Evolutionary conservation across 64 coral and sea anemone genomes (phyloP).

Genomic region (Trachythela sp.): DNA sequence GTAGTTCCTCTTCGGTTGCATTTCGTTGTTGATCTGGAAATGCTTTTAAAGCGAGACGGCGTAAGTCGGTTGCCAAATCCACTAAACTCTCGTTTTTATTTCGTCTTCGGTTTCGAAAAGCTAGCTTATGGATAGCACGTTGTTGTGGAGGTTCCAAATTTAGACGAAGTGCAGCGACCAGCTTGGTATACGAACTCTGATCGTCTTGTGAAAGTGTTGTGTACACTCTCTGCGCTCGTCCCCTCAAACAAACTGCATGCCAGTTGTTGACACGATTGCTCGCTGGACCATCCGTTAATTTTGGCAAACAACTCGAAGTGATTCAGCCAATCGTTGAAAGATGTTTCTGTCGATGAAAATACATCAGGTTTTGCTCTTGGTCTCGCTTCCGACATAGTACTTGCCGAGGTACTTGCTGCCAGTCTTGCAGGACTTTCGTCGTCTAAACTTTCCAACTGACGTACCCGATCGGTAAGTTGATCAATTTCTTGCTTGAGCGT

Average conservation of each 20-base stretch:
- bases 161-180: too few relatives aligned
- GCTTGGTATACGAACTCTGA: not conserved
- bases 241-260: not conserved
- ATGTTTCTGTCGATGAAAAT: not conserved
- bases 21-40: too few relatives aligned
- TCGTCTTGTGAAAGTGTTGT: not conserved
- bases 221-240: not conserved
- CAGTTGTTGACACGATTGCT: slow-evolving; percentile 5
- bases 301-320: not conserved
- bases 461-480: not conserved
- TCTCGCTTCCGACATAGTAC: not conserved
- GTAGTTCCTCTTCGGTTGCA: too few relatives aligned
- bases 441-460: not conserved
- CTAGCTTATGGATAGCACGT: too few relatives aligned
- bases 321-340: not conserved
- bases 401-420: not conserved
- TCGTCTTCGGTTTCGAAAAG: too few relatives aligned
- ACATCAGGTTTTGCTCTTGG: not conserved
- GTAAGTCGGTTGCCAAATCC: too few relatives aligned
- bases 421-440: not conserved
- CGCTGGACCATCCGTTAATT: not conserved
- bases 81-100: too few relatives aligned
- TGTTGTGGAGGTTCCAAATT: too few relatives aligned
- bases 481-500: not conserved
- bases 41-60: too few relatives aligned